A percentile compares a stretch with the other conserved stretches of the same genome.
These are phyloP conservation scores for Lasioglossum zephyrum DNA, from an alignment of 2,888 invertebrate species.

Conservation along the genomic window DNA sequence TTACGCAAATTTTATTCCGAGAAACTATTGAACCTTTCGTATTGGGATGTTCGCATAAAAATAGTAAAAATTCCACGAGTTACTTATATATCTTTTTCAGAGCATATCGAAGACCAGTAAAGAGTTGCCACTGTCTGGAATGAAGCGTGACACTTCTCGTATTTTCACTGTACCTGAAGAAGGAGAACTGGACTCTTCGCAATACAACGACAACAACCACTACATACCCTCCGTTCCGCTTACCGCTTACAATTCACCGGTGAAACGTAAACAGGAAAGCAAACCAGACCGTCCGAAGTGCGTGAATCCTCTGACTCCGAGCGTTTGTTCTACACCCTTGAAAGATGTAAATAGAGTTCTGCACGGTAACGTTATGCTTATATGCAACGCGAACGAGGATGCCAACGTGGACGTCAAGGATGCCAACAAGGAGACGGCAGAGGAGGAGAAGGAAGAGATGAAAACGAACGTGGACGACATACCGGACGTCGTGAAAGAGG, in stretches of 20 bases:
- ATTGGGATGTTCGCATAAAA: no score
- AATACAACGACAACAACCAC: constrained; percentile 59
- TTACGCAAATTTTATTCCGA: no score
- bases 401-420: constrained; percentile 80
- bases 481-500: constrained; percentile 84
- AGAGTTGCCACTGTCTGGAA: constrained; percentile 86
- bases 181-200: constrained; percentile 83
- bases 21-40: no score
- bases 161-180: constrained; percentile 94
- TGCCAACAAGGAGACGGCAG: constrained; percentile 47
- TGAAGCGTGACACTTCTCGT: constrained; percentile 92
- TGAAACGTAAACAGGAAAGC: constrained; percentile 74
- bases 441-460: constrained; percentile 48
- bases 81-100: constrained; percentile 75
- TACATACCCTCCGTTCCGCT: constrained; percentile 67
- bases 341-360: constrained; percentile 90
- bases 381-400: constrained; percentile 86
- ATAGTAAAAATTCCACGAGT: no score
- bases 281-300: constrained; percentile 70
- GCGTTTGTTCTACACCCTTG: constrained; percentile 92
- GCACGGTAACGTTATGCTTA: constrained; percentile 90
- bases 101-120: constrained; percentile 84
- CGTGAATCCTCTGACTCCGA: constrained; percentile 86
- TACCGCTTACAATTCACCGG: constrained; percentile 70
- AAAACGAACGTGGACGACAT: constrained; percentile 78